Evolutionary conservation across 1,140 invertebrate species (phyloP), one percentile per base, ranked within the genome.

Genomic region (Neoseiulus cucumeris): DNA sequence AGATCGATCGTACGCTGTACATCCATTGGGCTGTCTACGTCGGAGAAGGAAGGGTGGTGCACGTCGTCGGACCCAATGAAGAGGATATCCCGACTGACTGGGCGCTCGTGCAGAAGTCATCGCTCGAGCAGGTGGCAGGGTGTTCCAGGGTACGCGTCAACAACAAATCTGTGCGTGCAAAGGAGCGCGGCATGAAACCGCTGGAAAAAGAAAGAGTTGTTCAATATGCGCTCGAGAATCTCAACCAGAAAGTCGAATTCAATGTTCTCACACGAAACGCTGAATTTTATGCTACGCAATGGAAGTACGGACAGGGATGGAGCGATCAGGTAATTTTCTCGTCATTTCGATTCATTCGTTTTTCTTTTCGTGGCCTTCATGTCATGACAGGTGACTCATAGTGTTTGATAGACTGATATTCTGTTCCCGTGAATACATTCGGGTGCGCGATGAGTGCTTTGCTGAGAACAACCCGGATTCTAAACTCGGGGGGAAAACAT

Each of bases 271-370:
- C 70, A 2, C 69, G 68, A 51, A 74, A 74, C 65, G 69, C 69
- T 64, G 73, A 74, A 70, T 73, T 73, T 68, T 74, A 71, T 66
- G 72, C 72, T 7, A 74, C 72, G 1, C 69, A 73, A 41, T 74
- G 73, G 71, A 71, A 71, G 55, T 74, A 73, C 68, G 73, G 73
- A 1, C 45, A 59, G 12, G 69, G 70, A 12, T 73, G 72, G 72
- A 74, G 73, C 68, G 72, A 74, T 68, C 73, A 74, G 72, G 73
- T 74, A 39, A 39, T 39, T 39, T 39, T 9, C 33, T n/a, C 33
- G 4, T 9, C 4, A 39, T 39, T 4, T 39, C 33, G 4, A 39
- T 9, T 39, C 4, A 9, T 4, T 39, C 33, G 33, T 39, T 39
- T 9, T 4, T 39, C 33, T 39, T 9, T 9, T 39, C 33, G 4